Conservation (phyloP, 2,888 invertebrate genomes). For the Leptogaster cylindrica region DNA sequence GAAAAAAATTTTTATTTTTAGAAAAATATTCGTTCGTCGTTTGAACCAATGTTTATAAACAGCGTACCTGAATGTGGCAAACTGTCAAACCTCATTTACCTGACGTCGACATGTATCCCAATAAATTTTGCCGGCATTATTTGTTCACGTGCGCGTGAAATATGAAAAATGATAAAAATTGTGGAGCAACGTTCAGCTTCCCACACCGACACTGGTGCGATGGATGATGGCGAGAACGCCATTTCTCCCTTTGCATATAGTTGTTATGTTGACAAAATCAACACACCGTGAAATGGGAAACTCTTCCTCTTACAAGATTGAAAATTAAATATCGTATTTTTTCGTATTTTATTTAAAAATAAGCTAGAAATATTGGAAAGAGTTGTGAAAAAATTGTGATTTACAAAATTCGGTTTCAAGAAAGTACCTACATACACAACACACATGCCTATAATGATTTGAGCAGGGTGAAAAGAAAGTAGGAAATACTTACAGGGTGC, state of each 20-base stretch:
- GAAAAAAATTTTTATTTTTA: too few relatives aligned
- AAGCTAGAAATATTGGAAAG: too few relatives aligned
- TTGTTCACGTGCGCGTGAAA: conserved; percentile 46
- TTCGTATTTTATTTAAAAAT: too few relatives aligned
- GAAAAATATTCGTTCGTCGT: too few relatives aligned
- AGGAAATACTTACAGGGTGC: too few relatives aligned
- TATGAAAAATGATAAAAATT: conserved; percentile 47
- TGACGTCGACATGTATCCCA: conserved; percentile 40
- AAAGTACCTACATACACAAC: too few relatives aligned
- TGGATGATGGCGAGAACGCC: conserved; percentile 27
- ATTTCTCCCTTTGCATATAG: conserved; percentile 6
- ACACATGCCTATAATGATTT: too few relatives aligned
- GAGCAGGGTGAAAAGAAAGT: too few relatives aligned
- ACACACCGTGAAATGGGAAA: conserved; percentile 44
- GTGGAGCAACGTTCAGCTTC: conserved; percentile 34
- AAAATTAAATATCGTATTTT: conserved; percentile 42
- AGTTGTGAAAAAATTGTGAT: too few relatives aligned
- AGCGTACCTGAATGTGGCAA: conserved; percentile 36
- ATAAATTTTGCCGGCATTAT: conserved; percentile 46
- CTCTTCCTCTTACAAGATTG: conserved; percentile 28
- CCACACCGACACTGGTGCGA: conserved; percentile 38
- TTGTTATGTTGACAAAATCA: conserved; percentile 44
- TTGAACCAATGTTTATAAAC: too few relatives aligned
- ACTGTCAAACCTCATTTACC: conserved; percentile 42
- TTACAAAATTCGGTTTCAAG: too few relatives aligned